These are phyloP conservation scores for Steinernema hermaphroditum DNA, from an alignment of 2,888 invertebrate species.

Conservation along the genomic window DNA sequence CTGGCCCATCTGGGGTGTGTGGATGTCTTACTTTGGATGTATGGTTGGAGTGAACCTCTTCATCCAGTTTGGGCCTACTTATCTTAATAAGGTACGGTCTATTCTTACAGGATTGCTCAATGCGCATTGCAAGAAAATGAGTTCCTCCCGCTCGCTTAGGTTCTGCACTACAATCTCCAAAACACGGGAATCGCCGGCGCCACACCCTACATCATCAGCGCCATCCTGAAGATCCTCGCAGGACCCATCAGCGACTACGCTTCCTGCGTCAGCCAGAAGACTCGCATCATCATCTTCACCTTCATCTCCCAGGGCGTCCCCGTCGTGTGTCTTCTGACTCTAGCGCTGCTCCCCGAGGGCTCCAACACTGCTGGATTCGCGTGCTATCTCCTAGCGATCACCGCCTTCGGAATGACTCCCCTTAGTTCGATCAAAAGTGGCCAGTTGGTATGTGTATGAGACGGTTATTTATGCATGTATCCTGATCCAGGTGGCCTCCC, in stretches of 20 bases:
- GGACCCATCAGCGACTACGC: conserved; percentile 26
- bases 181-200: conserved; percentile 21
- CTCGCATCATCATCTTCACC: conserved; percentile 13
- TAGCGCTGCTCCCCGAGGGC: conserved; percentile 7
- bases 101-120: too few relatives aligned
- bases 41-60: conserved; percentile 31
- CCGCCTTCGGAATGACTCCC: conserved; percentile 10
- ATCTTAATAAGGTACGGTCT: conserved; percentile 23
- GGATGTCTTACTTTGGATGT: conserved; percentile 24
- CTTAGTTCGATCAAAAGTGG: conserved; percentile 13
- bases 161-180: conserved; percentile 2
- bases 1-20: conserved; percentile 13
- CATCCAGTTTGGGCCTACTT: conserved; percentile 32
- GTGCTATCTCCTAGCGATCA: neutral
- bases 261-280: conserved; percentile 13
- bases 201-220: conserved; percentile 20
- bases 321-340: neutral
- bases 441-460: neutral
- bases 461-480: too few relatives aligned
- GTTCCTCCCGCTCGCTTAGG: neutral
- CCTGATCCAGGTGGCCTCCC: neutral
- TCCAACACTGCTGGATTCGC: neutral
- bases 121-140: too few relatives aligned
- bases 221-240: conserved; percentile 3
- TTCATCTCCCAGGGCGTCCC: conserved; percentile 20